A percentile compares a stretch with the other conserved stretches of the same genome.
These are phyloP conservation scores for Eudyptes chrysolophus DNA, from an alignment of 2,113 vertebrate genomes.

Conservation along the genomic window DNA sequence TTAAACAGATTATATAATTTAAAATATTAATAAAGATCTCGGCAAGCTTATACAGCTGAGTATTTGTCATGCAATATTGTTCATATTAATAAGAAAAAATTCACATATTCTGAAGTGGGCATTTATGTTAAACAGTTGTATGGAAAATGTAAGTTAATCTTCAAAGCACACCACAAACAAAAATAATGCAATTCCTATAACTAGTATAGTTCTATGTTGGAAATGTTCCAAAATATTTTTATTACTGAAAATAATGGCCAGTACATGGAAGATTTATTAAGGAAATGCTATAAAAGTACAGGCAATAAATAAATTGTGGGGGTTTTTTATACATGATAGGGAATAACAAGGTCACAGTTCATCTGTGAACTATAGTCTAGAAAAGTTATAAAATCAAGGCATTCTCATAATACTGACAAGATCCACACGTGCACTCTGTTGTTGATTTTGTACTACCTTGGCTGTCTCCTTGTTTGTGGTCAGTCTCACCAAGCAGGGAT, in stretches of 20 bases:
- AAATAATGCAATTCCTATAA: background rate
- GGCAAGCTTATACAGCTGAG: background rate
- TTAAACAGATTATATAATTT: background rate
- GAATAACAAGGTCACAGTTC: background rate
- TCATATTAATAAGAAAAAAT: background rate
- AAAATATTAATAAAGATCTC: background rate
- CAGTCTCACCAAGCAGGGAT: background rate
- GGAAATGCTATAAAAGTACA: background rate
- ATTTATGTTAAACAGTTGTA: background rate
- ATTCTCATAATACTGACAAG: background rate
- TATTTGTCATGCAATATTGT: background rate
- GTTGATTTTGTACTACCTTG: background rate
- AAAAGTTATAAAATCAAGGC: background rate
- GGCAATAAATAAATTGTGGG: background rate
- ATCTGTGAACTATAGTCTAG: background rate
- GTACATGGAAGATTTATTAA: background rate
- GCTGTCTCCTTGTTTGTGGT: background rate
- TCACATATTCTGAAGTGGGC: background rate
- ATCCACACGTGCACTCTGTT: background rate
- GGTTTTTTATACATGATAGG: background rate
- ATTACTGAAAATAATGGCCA: background rate
- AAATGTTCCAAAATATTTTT: background rate
- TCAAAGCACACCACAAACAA: background rate
- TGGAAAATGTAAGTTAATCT: background rate
- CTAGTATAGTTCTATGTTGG: background rate